Evolutionary conservation across 2,888 invertebrate species (phyloP).

Genomic region (Melinopterus prodromus): DNA sequence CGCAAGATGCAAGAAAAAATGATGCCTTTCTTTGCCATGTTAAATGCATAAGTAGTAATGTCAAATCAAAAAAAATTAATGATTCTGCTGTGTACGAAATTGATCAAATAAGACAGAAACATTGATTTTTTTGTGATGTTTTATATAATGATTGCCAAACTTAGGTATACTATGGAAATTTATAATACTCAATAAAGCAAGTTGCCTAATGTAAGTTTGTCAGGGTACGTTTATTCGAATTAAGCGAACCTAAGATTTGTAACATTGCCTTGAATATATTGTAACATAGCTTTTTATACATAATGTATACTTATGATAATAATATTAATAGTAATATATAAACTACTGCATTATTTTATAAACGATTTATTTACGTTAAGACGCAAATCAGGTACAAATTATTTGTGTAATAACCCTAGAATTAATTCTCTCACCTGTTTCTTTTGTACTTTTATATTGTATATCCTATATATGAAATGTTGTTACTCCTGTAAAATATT

Average conservation of each 20-base stretch:
- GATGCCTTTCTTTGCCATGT: not conserved
- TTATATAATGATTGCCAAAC: not conserved
- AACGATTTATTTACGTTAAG: not conserved
- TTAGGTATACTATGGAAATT: not conserved
- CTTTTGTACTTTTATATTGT: not conserved
- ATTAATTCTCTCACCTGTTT: not conserved
- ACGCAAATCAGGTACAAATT: conserved; percentile 4
- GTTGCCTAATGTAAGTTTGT: not conserved
- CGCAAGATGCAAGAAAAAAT: not conserved
- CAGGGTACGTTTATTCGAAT: not conserved
- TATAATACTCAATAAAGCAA: not conserved
- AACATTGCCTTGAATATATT: conserved; percentile 4
- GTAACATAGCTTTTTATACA: conserved; percentile 4
- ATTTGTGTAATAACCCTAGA: not conserved
- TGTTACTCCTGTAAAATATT: not conserved
- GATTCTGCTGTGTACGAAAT: too few species aligned
- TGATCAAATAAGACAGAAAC: too few species aligned
- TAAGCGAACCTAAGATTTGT: not conserved
- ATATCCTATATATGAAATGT: not conserved
- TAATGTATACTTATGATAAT: not conserved
- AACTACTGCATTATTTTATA: not conserved
- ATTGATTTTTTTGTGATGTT: not conserved
- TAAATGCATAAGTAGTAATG: not conserved
- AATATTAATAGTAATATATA: not conserved
- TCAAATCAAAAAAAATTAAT: too few species aligned